These are phyloP conservation scores for Oplegnathus fasciatus DNA, from an alignment of 2,113 vertebrate species.

Conservation along the genomic window DNA sequence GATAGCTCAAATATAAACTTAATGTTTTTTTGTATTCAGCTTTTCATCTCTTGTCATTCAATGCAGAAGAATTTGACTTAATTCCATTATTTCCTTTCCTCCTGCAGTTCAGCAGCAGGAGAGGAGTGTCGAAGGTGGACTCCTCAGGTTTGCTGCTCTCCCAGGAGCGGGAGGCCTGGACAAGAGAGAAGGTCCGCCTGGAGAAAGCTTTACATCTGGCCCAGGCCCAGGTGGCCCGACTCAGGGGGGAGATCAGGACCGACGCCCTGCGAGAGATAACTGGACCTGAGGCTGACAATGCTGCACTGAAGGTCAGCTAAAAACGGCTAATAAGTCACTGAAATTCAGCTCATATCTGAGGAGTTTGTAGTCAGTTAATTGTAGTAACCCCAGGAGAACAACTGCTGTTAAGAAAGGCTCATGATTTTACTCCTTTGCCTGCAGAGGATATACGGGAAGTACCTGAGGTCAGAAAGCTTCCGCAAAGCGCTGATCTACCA, in stretches of 20 bases:
- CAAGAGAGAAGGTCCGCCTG: slow-evolving; percentile 86
- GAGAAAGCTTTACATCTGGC: slow-evolving; percentile 90
- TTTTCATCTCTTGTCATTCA: background rate
- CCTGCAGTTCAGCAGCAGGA: slow-evolving; percentile 82
- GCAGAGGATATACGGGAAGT: slow-evolving; percentile 95
- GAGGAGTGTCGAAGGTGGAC: slow-evolving; percentile 64
- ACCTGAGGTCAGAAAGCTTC: slow-evolving; percentile 95
- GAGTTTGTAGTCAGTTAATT: background rate
- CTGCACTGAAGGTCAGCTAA: slow-evolving; percentile 88
- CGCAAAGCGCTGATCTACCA: slow-evolving; percentile 98
- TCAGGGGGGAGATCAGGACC: slow-evolving; percentile 89
- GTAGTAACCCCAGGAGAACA: background rate
- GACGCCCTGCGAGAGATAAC: slow-evolving; percentile 88
- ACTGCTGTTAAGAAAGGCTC: background rate
- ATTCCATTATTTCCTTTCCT: background rate
- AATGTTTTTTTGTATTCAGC: too few species aligned
- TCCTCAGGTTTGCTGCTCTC: slow-evolving; percentile 82
- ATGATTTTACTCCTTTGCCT: background rate
- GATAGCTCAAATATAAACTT: too few species aligned
- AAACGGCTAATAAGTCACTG: background rate
- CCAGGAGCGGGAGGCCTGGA: slow-evolving; percentile 91
- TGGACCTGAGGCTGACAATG: slow-evolving; percentile 87
- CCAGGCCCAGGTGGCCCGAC: slow-evolving; percentile 88
- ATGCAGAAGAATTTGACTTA: background rate
- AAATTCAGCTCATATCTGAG: background rate